Evolutionary conservation across 2,113 vertebrate species (phyloP).

Genomic region (Nerophis lumbriciformis): DNA sequence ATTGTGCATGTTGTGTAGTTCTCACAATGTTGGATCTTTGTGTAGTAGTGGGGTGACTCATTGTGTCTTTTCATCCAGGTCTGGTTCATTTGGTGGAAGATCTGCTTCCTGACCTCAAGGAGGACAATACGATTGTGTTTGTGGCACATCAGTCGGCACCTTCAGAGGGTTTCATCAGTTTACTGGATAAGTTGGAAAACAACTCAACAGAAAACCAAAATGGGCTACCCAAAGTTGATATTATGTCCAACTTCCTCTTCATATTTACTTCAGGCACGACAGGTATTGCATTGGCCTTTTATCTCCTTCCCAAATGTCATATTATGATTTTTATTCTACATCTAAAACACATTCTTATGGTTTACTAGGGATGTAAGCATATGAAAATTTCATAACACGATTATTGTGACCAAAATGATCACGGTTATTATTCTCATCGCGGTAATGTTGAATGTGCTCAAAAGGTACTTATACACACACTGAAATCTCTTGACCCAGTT

Average conservation of each 20-base stretch:
- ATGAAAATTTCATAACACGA: too few species aligned
- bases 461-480: too few species aligned
- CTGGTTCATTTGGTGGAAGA: constrained; percentile 72
- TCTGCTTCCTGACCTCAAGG: constrained; percentile 69
- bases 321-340: too few species aligned
- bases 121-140: constrained; percentile 72
- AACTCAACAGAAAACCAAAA: constrained; percentile 60
- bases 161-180: constrained; percentile 54
- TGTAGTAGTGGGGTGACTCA: not conserved
- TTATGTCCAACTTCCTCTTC: constrained; percentile 78
- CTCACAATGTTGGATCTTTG: not conserved
- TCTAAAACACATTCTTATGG: too few species aligned
- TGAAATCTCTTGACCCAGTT: too few species aligned
- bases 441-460: too few species aligned
- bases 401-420: too few species aligned
- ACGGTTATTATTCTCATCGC: too few species aligned
- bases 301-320: too few species aligned
- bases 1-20: too few species aligned
- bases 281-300: constrained; percentile 65
- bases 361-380: too few species aligned
- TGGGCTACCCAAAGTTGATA: constrained; percentile 40
- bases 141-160: constrained; percentile 65
- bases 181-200: constrained; percentile 75
- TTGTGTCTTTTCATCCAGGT: constrained; percentile 65
- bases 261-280: constrained; percentile 95